Evolutionary conservation across 2,113 vertebrate species (phyloP).

Genomic region (Clarias gariepinus): DNA sequence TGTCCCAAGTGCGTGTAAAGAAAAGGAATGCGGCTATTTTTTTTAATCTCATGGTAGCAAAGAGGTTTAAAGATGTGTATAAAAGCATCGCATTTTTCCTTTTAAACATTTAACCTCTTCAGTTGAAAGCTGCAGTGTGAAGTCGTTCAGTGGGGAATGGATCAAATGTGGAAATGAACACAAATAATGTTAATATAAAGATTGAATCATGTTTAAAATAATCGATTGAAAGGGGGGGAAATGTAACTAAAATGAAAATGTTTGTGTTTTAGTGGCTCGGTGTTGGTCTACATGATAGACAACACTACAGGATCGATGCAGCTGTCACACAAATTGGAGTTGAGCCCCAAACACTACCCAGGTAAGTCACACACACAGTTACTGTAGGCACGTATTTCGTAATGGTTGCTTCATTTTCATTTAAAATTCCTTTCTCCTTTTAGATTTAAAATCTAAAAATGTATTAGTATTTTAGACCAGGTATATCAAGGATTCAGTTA

Average conservation of each 20-base stretch:
- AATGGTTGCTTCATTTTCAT: neutral
- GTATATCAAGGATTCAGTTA: neutral
- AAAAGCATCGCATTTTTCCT: neutral
- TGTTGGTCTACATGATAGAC: slow-evolving; percentile 95
- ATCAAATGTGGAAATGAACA: too few species aligned
- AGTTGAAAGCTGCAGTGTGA: too few species aligned
- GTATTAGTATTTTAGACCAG: neutral
- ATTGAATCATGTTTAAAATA: too few species aligned
- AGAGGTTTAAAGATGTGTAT: neutral
- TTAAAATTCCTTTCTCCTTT: neutral
- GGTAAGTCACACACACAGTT: slow-evolving; percentile 71
- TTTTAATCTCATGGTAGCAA: neutral
- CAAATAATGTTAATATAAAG: too few species aligned
- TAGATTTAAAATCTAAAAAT: too few species aligned
- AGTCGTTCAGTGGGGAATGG: too few species aligned
- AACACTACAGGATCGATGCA: slow-evolving; percentile 93
- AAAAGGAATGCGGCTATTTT: neutral
- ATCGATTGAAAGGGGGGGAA: too few species aligned
- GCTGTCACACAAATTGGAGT: slow-evolving; percentile 93
- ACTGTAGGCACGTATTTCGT: neutral
- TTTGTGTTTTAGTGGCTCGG: slow-evolving; percentile 81
- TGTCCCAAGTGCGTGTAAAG: neutral
- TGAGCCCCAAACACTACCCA: slow-evolving; percentile 97
- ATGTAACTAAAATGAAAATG: neutral
- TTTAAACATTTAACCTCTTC: too few species aligned